Evolutionary conservation across 2,113 vertebrate species (phyloP).

Genomic region (Apteryx mantelli): DNA sequence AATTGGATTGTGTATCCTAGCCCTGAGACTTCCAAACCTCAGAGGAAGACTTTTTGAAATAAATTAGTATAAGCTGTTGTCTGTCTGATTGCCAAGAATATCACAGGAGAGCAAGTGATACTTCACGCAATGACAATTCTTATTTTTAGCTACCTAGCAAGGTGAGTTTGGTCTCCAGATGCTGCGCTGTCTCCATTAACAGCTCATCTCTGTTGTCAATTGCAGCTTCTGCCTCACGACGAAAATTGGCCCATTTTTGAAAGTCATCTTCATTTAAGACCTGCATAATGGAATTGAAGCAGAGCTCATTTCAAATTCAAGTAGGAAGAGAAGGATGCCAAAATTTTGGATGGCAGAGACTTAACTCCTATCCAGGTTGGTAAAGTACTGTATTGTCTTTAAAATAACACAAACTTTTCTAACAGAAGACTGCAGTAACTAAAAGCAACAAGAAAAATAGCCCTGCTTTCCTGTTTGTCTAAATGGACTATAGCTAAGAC

Average conservation of each 20-base stretch:
- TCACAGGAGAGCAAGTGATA: neutral
- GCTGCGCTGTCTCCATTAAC: conserved; percentile 80
- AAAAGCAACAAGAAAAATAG: neutral
- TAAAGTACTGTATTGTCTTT: neutral
- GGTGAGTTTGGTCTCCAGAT: conserved; percentile 84
- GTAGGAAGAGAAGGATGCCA: neutral
- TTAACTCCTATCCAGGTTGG: neutral
- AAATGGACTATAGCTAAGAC: neutral
- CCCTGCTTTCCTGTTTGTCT: neutral
- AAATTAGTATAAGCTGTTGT: conserved; percentile 13
- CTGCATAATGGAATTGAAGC: conserved; percentile 67
- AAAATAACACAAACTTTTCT: neutral
- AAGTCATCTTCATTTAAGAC: conserved; percentile 85
- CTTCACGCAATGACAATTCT: neutral
- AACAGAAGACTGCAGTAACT: neutral
- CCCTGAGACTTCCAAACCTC: neutral
- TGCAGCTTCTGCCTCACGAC: conserved; percentile 84
- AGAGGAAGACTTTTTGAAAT: conserved; percentile 13
- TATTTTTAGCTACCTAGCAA: conserved; percentile 83
- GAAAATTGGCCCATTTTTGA: conserved; percentile 83
- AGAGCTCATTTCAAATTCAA: conserved; percentile 1
- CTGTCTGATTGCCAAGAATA: conserved; percentile 26
- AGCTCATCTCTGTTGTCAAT: conserved; percentile 84
- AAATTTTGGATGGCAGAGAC: neutral
- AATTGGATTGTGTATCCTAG: neutral